Base-by-base conservation (phyloP, 2,888 invertebrate species). In the Nemoura dubitans region DNA sequence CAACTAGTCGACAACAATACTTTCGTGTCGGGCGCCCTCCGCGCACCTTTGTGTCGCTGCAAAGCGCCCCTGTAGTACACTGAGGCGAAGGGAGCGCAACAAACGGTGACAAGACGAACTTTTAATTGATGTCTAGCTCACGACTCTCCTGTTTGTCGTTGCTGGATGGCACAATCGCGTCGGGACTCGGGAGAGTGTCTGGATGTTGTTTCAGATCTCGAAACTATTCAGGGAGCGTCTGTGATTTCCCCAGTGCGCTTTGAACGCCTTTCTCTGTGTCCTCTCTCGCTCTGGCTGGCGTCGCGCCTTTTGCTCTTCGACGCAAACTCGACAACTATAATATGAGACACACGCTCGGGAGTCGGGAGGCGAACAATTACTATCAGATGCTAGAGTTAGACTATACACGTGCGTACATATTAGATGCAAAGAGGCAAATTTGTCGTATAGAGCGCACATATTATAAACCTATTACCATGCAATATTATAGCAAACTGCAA, bases 121-220 rank as follows among this genome's bases (percentile, higher is more conserved):
- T 86, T 87, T 87, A 87, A 87, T 87, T 87, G 87, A 81, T 42
- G 87, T 81, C 7, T 59, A 7, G 59, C 59, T 59, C 14, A 1
- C 59, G 21, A 1, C 59, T 16, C 14, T 3, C 59, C 21, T 59
- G 59, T 21, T 59, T 10, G 59, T 14, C 21, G 59, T 21, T 59
- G 21, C 28, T 27, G 27, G 43, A 10, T 26, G 78, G 30, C 42
- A 25, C 42, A 26, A 36, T 0, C 42, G n/a, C n/a, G n/a, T n/a
- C n/a, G n/a, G n/a, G n/a, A n/a, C n/a, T n/a, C n/a, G n/a, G n/a
- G n/a, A n/a, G n/a, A n/a, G n/a, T n/a, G n/a, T n/a, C n/a, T n/a
- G n/a, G 25, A 83, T 83, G 43, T 82, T 83, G 83, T 83, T 83
- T 42, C 36, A 43, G 14, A 42, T 43, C 26, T 42, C 36, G n/a